phyloP scores from a whole-genome alignment of 2,797 vertebrate genomes.

The Enteromius viviparus region DNA sequence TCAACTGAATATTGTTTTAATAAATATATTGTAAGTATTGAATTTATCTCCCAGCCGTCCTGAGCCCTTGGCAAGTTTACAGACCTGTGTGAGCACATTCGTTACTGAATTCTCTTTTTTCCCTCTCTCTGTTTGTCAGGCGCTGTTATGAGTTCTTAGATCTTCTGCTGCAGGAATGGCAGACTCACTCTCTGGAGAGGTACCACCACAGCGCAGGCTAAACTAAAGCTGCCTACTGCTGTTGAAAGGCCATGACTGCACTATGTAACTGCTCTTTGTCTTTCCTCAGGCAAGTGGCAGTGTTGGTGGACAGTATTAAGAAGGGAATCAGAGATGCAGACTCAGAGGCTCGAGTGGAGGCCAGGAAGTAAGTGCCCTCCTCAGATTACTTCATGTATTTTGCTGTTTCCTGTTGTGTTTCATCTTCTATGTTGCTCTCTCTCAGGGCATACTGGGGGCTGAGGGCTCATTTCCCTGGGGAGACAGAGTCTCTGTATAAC shows the following conservation, averaged over 20 bases:
- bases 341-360: slow-evolving; percentile 95
- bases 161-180: slow-evolving; percentile 94
- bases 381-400: background rate
- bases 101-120: slow-evolving; percentile 9
- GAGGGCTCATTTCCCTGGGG: slow-evolving; percentile 90
- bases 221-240: background rate
- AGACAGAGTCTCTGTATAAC: slow-evolving; percentile 91
- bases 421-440: slow-evolving; percentile 13
- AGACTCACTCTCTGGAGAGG: slow-evolving; percentile 96
- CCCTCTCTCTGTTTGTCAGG: slow-evolving; percentile 69
- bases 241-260: background rate
- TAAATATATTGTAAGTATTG: background rate
- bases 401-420: slow-evolving; percentile 10
- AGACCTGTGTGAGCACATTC: slow-evolving; percentile 1
- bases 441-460: slow-evolving; percentile 92
- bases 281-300: slow-evolving; percentile 85
- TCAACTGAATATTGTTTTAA: background rate
- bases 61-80: background rate
- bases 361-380: slow-evolving; percentile 88
- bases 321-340: slow-evolving; percentile 96
- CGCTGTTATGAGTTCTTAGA: slow-evolving; percentile 97
- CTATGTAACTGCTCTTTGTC: background rate
- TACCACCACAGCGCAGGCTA: slow-evolving; percentile 59
- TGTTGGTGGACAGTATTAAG: slow-evolving; percentile 96
- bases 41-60: background rate